Evolutionary conservation across 2,888 invertebrate genomes (phyloP).

Genomic region (Candidula unifasciata): DNA sequence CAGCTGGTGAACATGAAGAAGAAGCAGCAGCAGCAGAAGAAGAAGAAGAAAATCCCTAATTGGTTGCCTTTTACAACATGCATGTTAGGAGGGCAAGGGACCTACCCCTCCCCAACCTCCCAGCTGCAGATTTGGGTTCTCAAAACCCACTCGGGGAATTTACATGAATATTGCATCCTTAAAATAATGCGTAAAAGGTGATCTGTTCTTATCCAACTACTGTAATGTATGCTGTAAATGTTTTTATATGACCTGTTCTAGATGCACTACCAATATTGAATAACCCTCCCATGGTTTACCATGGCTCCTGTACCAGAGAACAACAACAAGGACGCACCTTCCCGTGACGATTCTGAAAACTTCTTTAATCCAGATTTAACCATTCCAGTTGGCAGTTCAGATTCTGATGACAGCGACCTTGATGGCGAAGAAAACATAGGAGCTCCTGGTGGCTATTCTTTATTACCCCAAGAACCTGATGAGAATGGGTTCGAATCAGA

Average conservation of each 20-base stretch:
- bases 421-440: constrained; percentile 2
- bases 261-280: neutral
- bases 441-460: constrained; percentile 37
- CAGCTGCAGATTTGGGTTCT: too few species aligned
- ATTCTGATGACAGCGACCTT: constrained; percentile 43
- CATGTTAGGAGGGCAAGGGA: too few species aligned
- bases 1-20: too few species aligned
- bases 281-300: too few species aligned
- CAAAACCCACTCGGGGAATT: too few species aligned
- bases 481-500: constrained; percentile 28
- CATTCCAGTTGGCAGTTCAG: constrained; percentile 34
- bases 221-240: neutral
- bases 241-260: neutral
- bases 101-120: too few species aligned
- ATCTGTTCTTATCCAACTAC: too few species aligned
- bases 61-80: too few species aligned
- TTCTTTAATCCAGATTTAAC: constrained; percentile 39
- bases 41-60: too few species aligned
- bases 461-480: constrained; percentile 47
- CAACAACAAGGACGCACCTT: constrained; percentile 39
- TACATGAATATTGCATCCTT: too few species aligned
- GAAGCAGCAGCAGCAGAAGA: too few species aligned
- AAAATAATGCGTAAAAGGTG: too few species aligned
- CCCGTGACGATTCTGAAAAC: constrained; percentile 26
- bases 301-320: constrained; percentile 52